Evolutionary conservation across 2,888 invertebrate genomes (phyloP).

Genomic region (Laspeyria flexula): DNA sequence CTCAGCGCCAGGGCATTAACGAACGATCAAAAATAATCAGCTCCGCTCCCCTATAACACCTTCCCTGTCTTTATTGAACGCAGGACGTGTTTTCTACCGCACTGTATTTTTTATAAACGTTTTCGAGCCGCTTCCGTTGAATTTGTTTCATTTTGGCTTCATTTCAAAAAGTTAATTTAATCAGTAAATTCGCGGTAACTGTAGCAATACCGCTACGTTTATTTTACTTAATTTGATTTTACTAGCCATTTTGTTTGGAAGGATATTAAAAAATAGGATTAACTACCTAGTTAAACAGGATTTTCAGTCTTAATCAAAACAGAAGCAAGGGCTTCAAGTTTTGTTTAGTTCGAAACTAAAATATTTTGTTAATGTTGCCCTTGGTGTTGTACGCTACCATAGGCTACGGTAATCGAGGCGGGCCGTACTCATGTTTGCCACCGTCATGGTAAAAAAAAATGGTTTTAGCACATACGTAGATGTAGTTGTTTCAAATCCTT

Average conservation of each 20-base stretch:
- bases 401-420: too few relatives aligned
- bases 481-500: too few relatives aligned
- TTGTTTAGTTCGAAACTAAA: constrained; percentile 8
- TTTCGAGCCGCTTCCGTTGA: neutral
- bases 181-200: constrained; percentile 10
- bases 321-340: constrained; percentile 2
- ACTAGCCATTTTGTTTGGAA: constrained; percentile 18
- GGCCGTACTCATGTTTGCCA: too few relatives aligned
- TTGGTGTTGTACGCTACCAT: too few relatives aligned
- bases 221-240: constrained; percentile 21
- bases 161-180: constrained; percentile 21
- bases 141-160: constrained; percentile 11
- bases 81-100: constrained; percentile 19
- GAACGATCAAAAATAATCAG: constrained; percentile 59
- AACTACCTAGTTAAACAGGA: constrained; percentile 14
- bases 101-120: constrained; percentile 7
- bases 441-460: too few relatives aligned
- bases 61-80: constrained; percentile 33
- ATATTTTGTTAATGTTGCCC: constrained; percentile 10
- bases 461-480: too few relatives aligned
- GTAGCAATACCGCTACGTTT: neutral
- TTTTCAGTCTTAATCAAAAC: constrained; percentile 12
- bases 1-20: constrained; percentile 54
- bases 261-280: constrained; percentile 28
- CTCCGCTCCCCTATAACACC: constrained; percentile 26